Conservation (phyloP, 2,797 vertebrate genomes). For the Enteromius viviparus region DNA sequence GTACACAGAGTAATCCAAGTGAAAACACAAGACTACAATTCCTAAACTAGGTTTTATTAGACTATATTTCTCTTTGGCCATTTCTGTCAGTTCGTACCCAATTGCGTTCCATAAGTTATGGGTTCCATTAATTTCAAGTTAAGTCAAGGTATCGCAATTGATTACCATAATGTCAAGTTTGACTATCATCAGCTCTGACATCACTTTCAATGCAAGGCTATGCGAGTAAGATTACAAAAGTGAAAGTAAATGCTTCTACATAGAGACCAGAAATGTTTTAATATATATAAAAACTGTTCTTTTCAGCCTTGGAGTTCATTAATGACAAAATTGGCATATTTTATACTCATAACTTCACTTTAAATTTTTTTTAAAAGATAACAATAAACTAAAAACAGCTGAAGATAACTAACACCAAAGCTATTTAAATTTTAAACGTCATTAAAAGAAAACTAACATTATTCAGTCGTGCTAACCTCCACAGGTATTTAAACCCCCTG, state of each 20-base stretch:
- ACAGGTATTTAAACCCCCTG: constrained; percentile 70
- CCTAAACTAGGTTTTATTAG: not conserved
- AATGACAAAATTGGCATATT: not conserved
- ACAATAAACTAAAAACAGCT: not conserved
- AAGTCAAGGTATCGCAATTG: not conserved
- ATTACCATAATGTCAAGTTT: constrained; percentile 57
- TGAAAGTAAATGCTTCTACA: not conserved
- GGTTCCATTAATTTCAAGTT: constrained; percentile 81
- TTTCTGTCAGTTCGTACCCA: constrained; percentile 70
- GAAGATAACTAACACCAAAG: not conserved
- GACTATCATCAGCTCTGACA: constrained; percentile 76
- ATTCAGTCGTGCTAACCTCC: constrained; percentile 63
- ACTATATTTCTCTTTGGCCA: not conserved
- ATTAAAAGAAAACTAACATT: not conserved
- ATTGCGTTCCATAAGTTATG: constrained; percentile 69
- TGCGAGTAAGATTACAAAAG: not conserved
- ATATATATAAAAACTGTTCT: not conserved
- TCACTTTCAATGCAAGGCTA: constrained; percentile 80
- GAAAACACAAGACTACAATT: not conserved
- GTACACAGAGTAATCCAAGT: constrained; percentile 48
- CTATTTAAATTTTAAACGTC: not conserved
- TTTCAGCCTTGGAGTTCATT: not conserved
- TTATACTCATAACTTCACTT: not conserved
- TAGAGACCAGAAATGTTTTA: not conserved
- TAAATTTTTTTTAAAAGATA: no score